These are phyloP conservation scores for Oreochromis grahami DNA, from an alignment of 2,797 vertebrate genomes.

Conservation along the genomic window DNA sequence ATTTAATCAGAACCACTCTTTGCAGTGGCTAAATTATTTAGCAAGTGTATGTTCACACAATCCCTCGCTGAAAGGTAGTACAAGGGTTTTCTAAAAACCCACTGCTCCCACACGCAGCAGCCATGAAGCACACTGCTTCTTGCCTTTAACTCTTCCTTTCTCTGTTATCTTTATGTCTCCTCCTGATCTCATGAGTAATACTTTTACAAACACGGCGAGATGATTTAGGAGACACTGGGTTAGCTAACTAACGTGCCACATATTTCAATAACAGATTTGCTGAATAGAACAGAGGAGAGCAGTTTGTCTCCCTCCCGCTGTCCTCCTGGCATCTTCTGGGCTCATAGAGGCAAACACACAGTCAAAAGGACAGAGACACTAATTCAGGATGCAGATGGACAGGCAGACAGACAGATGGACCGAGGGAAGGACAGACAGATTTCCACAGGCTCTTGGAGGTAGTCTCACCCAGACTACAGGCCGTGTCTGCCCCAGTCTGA, in stretches of 20 bases:
- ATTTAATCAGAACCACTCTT: slow-evolving; percentile 78
- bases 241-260: slow-evolving; percentile 14
- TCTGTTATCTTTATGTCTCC: neutral
- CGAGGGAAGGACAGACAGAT: slow-evolving; percentile 51
- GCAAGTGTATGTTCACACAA: slow-evolving; percentile 73
- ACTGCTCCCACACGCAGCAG: slow-evolving; percentile 34
- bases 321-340: slow-evolving; percentile 19
- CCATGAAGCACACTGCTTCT: neutral
- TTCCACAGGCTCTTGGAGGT: slow-evolving; percentile 37
- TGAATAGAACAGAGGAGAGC: neutral
- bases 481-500: slow-evolving; percentile 27
- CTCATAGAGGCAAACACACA: slow-evolving; percentile 42
- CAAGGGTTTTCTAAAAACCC: slow-evolving; percentile 59
- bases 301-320: neutral
- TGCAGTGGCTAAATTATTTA: slow-evolving; percentile 72
- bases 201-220: slow-evolving; percentile 8
- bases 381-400: slow-evolving; percentile 68
- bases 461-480: slow-evolving; percentile 28
- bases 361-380: slow-evolving; percentile 54
- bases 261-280: slow-evolving; percentile 26
- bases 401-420: slow-evolving; percentile 71
- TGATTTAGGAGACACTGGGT: neutral
- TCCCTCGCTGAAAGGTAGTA: slow-evolving; percentile 66
- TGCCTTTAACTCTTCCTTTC: slow-evolving; percentile 2
- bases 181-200: slow-evolving; percentile 7